Percentiles rank a stretch among this genome's conserved stretches.
These are phyloP conservation scores for Ephestia elutella DNA, from an alignment of 1,140 invertebrate genomes.

Conservation along the genomic window DNA sequence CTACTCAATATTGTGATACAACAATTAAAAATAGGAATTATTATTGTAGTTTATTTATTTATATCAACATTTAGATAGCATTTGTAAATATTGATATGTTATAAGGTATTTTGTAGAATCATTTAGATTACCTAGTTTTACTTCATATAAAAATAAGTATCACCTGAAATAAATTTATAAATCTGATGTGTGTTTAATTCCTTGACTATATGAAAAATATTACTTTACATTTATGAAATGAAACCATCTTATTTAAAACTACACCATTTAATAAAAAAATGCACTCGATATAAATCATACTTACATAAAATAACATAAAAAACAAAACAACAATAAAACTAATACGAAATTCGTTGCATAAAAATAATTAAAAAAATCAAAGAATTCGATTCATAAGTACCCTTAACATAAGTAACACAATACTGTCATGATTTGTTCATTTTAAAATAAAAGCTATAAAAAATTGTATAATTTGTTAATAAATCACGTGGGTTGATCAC, in stretches of 20 bases:
- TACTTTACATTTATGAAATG: too few species aligned
- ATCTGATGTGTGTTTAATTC: too few species aligned
- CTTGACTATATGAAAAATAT: too few species aligned
- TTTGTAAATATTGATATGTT: conserved; percentile 18
- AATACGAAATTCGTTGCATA: conserved; percentile 31
- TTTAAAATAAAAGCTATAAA: background rate
- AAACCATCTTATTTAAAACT: background rate
- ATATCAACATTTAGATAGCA: conserved; percentile 3
- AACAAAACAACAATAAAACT: conserved; percentile 8
- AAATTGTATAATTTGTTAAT: conserved; percentile 4
- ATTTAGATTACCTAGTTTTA: too few species aligned
- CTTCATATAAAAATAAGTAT: too few species aligned
- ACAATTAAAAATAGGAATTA: conserved; percentile 5
- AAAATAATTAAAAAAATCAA: conserved; percentile 10
- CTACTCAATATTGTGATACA: conserved; percentile 19
- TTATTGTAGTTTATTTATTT: conserved; percentile 9
- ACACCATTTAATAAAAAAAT: conserved; percentile 12
- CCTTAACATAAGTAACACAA: conserved; percentile 28
- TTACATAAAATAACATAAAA: conserved; percentile 12
- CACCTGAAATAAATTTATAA: too few species aligned
- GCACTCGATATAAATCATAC: conserved; percentile 15
- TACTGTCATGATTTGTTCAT: conserved; percentile 51
- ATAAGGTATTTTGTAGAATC: conserved; percentile 4
- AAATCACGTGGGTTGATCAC: conserved; percentile 1
- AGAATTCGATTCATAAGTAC: conserved; percentile 11